Evolutionary conservation across 2,888 invertebrate species (phyloP).

Genomic region (Volucella bombylans): DNA sequence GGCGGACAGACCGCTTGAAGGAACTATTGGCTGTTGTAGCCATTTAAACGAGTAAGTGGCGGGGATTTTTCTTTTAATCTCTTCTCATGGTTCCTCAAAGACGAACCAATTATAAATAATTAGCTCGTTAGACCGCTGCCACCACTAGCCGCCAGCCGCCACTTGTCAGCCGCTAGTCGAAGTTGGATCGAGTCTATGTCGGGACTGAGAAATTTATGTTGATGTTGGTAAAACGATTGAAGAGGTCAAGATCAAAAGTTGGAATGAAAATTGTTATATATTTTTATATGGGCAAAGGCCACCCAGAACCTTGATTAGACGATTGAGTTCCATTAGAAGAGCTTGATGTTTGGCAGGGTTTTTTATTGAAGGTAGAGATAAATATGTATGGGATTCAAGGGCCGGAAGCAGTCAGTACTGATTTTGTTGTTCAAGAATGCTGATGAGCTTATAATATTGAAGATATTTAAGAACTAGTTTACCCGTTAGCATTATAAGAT

Average conservation of each 20-base stretch:
- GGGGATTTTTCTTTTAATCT: constrained; percentile 51
- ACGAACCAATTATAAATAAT: constrained; percentile 73
- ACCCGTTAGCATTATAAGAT: too few relatives aligned
- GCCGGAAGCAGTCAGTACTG: too few relatives aligned
- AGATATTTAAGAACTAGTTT: too few relatives aligned
- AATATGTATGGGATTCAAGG: too few relatives aligned
- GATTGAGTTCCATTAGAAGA: too few relatives aligned
- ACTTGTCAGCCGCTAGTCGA: neutral
- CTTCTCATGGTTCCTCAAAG: constrained; percentile 53
- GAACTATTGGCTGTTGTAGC: neutral
- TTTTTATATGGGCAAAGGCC: too few relatives aligned
- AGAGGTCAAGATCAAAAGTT: constrained; percentile 62
- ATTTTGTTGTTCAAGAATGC: too few relatives aligned
- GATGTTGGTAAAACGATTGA: constrained; percentile 25
- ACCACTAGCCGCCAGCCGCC: too few relatives aligned
- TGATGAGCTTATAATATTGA: too few relatives aligned
- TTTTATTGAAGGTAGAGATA: too few relatives aligned
- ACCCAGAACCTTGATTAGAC: too few relatives aligned
- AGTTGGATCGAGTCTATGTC: constrained; percentile 35
- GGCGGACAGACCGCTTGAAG: constrained; percentile 14
- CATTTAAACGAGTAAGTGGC: constrained; percentile 44
- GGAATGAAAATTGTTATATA: neutral
- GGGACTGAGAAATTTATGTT: constrained; percentile 27
- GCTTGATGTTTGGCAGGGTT: too few relatives aligned
- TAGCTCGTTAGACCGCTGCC: constrained; percentile 45